Evolutionary conservation across 2,797 vertebrate genomes (phyloP), one percentile per base, ranked within the genome.

Genomic region (Huso huso): DNA sequence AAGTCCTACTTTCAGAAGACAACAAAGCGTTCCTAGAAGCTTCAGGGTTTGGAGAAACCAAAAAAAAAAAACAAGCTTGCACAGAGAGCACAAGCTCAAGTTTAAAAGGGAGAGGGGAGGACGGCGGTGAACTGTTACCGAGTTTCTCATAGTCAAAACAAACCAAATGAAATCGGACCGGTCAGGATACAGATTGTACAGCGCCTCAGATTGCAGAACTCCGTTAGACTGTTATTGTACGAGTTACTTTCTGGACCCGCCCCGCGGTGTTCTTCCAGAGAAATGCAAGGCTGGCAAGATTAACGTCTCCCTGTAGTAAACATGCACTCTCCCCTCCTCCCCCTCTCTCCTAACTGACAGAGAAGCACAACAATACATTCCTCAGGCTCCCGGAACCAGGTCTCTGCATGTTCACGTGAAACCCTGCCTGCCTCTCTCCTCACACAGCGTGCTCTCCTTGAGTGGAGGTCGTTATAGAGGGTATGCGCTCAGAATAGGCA

Each of bases 271-370:
- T 9, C 60, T 13, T 61, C 23, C 10, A 10, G 18, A 15, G 13
- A 13, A 13, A 9, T 10, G 13, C 13, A 10, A 10, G 23, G 23
- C 23, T 37, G 23, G 61, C 2, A 3, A 37, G 48, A 7, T 8
- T 6, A 18, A 6, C 10, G 13, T 18, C 63, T 51, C 13, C 6
- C 49, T 68, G 63, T 51, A 60, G 75, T 81, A 86, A 89, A 87
- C 81, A 84, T 77, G 83, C 89, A 85, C 88, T 89, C 89, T 90
- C 82, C 83, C 81, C 87, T 76, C 60, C 53, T 66, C 11, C 1
- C 57, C 68, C 73, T 71, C 67, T 62, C 69, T 69, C 67, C 23
- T 50, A 23, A 51, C 51, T 48, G 64, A 66, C 49, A 65, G 55
- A 58, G 65, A 49, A 61, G 60, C 7, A 49, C 68, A 60, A 63